phyloP scores from a whole-genome alignment of 1,140 invertebrate species.

The Xylocopa sonorina region DNA sequence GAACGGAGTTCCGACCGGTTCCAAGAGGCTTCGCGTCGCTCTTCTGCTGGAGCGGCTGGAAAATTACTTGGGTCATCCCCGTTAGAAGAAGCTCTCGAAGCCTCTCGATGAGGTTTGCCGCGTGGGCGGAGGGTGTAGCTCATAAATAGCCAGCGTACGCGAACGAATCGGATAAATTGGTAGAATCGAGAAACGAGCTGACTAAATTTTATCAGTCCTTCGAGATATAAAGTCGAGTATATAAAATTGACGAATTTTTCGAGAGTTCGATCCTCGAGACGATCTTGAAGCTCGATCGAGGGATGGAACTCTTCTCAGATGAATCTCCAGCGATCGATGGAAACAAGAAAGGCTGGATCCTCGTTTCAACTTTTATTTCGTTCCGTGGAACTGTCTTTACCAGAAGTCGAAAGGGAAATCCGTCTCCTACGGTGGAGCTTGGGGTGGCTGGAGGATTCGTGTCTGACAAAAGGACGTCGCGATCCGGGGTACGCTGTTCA shows the following conservation, averaged over 20 bases:
- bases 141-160: too few species aligned
- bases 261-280: background rate
- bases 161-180: too few species aligned
- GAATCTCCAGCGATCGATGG: background rate
- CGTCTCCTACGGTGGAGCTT: background rate
- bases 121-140: background rate
- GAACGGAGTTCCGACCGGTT: background rate
- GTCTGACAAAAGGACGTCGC: background rate
- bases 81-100: background rate
- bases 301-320: too few species aligned
- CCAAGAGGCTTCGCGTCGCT: background rate
- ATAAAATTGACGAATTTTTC: background rate
- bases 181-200: too few species aligned
- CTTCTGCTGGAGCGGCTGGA: background rate
- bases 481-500: background rate
- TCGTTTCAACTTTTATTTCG: background rate
- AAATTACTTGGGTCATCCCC: background rate
- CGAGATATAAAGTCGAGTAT: too few species aligned
- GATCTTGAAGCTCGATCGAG: too few species aligned
- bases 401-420: background rate
- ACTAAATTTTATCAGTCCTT: too few species aligned
- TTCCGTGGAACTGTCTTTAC: background rate
- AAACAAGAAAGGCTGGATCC: background rate
- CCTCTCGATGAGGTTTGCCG: background rate
- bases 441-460: background rate